These are phyloP conservation scores for Ceyx margarethae DNA, from an alignment of 2,113 vertebrate species.

Conservation along the genomic window DNA sequence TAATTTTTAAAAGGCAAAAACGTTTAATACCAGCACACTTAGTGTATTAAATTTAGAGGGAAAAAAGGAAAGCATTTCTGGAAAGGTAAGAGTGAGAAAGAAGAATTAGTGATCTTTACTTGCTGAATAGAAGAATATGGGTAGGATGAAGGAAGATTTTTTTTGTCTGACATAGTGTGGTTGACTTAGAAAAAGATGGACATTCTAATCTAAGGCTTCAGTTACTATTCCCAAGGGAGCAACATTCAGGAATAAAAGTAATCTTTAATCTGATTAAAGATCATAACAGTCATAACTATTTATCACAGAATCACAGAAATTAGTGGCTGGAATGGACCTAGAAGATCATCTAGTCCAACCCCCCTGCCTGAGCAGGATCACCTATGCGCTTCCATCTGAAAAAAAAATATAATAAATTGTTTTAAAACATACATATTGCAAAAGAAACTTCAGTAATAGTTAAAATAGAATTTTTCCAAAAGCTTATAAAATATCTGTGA, in stretches of 20 bases:
- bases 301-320: not conserved
- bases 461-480: not conserved
- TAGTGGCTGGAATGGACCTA: no score
- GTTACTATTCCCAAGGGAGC: not conserved
- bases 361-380: no score
- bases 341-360: no score
- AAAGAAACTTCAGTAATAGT: not conserved
- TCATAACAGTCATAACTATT: not conserved
- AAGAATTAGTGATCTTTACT: not conserved
- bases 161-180: not conserved
- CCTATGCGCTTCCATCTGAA: not conserved
- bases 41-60: not conserved
- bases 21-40: not conserved
- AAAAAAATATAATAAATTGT: not conserved
- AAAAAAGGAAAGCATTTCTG: not conserved
- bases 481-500: not conserved
- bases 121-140: not conserved
- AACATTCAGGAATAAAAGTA: not conserved
- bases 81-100: not conserved
- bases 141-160: not conserved
- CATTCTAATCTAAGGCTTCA: not conserved
- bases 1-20: not conserved
- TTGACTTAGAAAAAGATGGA: not conserved
- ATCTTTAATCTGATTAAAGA: not conserved
- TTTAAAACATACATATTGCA: not conserved